Base-by-base conservation (phyloP, 2,888 invertebrate species). In the Macropis europaea region DNA sequence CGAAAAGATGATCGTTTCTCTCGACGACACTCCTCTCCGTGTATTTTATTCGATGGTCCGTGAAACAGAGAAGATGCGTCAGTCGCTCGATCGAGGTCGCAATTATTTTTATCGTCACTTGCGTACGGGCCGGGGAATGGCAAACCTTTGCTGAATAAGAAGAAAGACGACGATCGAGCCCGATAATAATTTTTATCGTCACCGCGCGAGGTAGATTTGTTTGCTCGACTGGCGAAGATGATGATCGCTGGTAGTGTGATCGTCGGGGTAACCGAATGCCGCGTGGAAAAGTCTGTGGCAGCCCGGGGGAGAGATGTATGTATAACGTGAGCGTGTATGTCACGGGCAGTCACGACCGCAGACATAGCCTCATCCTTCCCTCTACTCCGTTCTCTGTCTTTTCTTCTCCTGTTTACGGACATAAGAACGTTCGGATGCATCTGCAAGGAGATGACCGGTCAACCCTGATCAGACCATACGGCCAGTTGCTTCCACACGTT, bases 261-360 rank as follows among this genome's bases (percentile, higher is more conserved):
- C 70, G 66, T 54, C 73, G 53, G 60, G 67, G 80, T 81, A 80
- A 78, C 79, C 79, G 68, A 80, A 81, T 34, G 73, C 79, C 82
- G 26, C 69, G 66, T 42, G 68, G 69, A 76, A n/a, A 79, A 81
- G 67, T 73, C 68, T 68, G 5, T 53, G 69, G 69, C 77, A 50
- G 67, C 60, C 26, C 47, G 45, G 60, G 50, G 62, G 34, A 57
- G 73, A 79, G 68, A 79, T 74, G 70, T 80, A 79, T 76, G 82
- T 77, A 82, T 75, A 77, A 82, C 79, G 80, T 70, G 81, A 83
- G 82, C 80, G 82, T 82, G 80, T 85, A 82, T 85, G 84, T 86
- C 84, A 83, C 78, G 84, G 76, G 72, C 76, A 82, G 85, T 86
- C 86, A 87, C 86, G 86, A 87, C 70, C 72, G 74, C 75, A 53